phyloP scores from a whole-genome alignment of 2,113 vertebrate species.

The Labrus mixtus region DNA sequence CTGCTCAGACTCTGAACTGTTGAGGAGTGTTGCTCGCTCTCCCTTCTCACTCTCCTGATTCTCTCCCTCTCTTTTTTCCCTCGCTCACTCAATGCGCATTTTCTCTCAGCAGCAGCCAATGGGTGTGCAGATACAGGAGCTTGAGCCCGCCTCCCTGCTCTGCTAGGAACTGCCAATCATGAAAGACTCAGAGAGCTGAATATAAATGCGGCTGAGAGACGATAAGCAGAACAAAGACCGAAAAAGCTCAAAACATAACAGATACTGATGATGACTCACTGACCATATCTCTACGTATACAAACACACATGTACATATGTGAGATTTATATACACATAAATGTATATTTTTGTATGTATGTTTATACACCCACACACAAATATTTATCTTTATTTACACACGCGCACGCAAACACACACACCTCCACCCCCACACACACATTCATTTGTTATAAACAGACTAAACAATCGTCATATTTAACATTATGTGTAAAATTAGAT shows the following conservation, averaged over 20 bases:
- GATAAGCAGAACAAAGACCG: background rate
- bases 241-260: background rate
- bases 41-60: constrained; percentile 13
- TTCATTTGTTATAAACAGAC: no score
- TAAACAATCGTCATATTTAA: no score
- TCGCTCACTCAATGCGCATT: constrained; percentile 78
- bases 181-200: constrained; percentile 39
- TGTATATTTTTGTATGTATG: no score
- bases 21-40: constrained; percentile 42
- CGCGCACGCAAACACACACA: no score
- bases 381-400: no score
- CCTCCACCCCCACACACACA: no score
- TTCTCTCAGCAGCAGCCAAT: constrained; percentile 76
- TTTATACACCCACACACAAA: no score
- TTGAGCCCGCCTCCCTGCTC: constrained; percentile 40
- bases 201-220: constrained; percentile 31
- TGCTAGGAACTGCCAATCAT: constrained; percentile 66
- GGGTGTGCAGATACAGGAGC: background rate
- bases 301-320: no score
- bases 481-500: no score
- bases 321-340: no score
- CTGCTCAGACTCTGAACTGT: constrained; percentile 45
- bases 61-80: constrained; percentile 44
- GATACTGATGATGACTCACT: constrained; percentile 10
- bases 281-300: no score